These are phyloP conservation scores for Regulus satrapa DNA, from an alignment of 2,113 vertebrate genomes.

Conservation along the genomic window DNA sequence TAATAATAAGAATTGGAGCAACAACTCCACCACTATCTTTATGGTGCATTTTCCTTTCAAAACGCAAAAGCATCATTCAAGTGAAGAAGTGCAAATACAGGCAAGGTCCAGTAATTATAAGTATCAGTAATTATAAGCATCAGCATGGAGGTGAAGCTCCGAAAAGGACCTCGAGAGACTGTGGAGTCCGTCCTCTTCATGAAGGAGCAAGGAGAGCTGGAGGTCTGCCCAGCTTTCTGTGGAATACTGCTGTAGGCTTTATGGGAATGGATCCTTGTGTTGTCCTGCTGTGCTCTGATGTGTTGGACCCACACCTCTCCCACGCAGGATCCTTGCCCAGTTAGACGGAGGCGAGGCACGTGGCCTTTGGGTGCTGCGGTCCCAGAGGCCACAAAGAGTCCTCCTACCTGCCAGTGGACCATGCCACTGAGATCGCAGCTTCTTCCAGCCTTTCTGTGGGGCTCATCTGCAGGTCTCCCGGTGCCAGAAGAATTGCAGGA, in stretches of 20 bases:
- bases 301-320: too few species aligned
- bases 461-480: neutral
- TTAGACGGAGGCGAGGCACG: fast-evolving
- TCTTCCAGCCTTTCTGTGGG: neutral
- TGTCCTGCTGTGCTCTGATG: too few species aligned
- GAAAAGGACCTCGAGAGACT: neutral
- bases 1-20: neutral
- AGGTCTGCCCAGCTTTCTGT: neutral
- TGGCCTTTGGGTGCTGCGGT: neutral
- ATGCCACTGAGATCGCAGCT: neutral
- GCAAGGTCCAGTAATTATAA: neutral
- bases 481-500: neutral
- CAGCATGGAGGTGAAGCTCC: neutral
- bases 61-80: neutral
- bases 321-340: neutral
- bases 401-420: neutral
- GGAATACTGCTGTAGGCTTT: neutral
- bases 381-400: neutral
- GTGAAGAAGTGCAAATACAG: neutral
- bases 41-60: neutral
- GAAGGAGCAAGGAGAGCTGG: neutral
- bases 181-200: neutral
- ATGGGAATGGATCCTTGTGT: too few species aligned
- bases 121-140: neutral
- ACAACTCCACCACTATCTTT: neutral